Conservation (phyloP, 2,797 vertebrate genomes). For the Enteromius paludinosus region DNA sequence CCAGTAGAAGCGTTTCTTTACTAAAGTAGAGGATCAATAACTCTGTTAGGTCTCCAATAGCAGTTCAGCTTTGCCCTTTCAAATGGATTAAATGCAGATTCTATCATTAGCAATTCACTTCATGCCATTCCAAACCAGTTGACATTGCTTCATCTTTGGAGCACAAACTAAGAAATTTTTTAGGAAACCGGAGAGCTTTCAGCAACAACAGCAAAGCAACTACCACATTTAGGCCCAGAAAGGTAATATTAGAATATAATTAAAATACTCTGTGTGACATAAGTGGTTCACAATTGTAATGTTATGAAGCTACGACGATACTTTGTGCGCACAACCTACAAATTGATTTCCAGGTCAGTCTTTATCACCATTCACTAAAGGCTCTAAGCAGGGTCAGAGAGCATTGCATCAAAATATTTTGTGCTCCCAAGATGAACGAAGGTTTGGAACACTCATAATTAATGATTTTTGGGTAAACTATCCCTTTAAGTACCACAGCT, state of each 20-base stretch:
- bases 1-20: conserved; percentile 93
- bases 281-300: neutral
- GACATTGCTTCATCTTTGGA: neutral
- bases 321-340: neutral
- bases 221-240: neutral
- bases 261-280: neutral
- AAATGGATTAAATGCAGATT: neutral
- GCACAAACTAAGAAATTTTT: neutral
- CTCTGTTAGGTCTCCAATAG: neutral
- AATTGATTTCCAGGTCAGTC: neutral
- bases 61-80: neutral
- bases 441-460: neutral
- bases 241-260: neutral
- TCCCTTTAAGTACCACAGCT: neutral
- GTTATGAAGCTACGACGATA: neutral
- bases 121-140: neutral
- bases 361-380: neutral
- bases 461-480: neutral
- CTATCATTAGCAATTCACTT: neutral
- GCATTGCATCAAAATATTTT: neutral
- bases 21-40: conserved; percentile 68
- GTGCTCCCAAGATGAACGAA: neutral
- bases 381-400: neutral
- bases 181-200: neutral
- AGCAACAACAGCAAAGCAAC: neutral